Evolutionary conservation across 2,888 invertebrate species (phyloP), one percentile per base, ranked within the genome.

Genomic region (Rotaria sp.): DNA sequence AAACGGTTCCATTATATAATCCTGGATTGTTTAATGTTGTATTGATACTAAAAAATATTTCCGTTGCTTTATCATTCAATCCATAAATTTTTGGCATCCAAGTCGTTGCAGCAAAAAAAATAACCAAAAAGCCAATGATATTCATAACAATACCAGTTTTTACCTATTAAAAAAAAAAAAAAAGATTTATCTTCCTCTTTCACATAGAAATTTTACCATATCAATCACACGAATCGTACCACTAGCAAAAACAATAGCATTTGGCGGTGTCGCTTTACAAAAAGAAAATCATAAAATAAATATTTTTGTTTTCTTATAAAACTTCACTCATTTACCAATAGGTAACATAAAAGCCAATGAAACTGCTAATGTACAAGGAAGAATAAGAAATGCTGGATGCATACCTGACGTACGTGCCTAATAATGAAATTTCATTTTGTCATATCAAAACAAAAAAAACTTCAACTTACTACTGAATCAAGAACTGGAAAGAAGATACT

Each of bases 401-500:
- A 86, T 85, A 50, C 80, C 59, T 15, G 85, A 50, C 30, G 75
- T 55, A 26, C 74, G 57, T 57, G 85, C 86, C 86, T 86, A 45
- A 80, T 45, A 45, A n/a, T 2, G 10, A 13, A 45, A 80, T 52
- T 24, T 21, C 24, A 24, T 52, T 52, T 52, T 52, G 8, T 48
- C 1, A 48, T 48, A 48, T 8, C 21, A 24, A 1, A 2, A 3
- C 24, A 3, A 52, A 52, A 52, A 52, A 24, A 24, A 52, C 24
- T 21, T 21, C 92, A 89, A 92, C 94, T 90, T 95, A 94, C 2
- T 94, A 94, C 85, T 96, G 92, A 30, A 88, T 88, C 50, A 88
- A 89, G 50, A 87, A 96, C 95, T 11, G 96, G 95, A 88, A 96
- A 91, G 88, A 96, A 94, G 55, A 96, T 94, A 80, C 35, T 85